Conservation (phyloP, 2,113 vertebrate species). For the Apeltes quadracus region DNA sequence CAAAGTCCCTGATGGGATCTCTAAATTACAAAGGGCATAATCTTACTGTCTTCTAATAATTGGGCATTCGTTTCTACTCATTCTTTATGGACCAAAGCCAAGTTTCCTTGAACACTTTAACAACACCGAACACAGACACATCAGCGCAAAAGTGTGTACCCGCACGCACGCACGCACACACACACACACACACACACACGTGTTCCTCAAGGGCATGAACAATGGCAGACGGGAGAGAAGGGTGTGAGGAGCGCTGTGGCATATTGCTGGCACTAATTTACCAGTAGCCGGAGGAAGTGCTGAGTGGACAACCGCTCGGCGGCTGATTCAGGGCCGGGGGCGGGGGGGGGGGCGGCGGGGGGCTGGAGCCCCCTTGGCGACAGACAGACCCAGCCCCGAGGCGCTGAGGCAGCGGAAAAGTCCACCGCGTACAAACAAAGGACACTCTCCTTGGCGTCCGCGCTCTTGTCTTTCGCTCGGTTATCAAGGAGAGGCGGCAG, state of each 20-base stretch:
- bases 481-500: constrained; percentile 46
- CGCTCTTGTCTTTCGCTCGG: constrained; percentile 23
- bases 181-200: constrained; percentile 1
- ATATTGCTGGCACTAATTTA: constrained; percentile 79
- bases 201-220: constrained; percentile 78
- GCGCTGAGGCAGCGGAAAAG: constrained; percentile 79
- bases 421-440: constrained; percentile 47
- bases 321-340: constrained; percentile 68
- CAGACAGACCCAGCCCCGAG: constrained; percentile 68
- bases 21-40: constrained; percentile 36
- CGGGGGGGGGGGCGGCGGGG: constrained; percentile 22
- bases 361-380: constrained; percentile 59
- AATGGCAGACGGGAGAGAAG: constrained; percentile 61
- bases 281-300: constrained; percentile 71
- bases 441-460: constrained; percentile 1
- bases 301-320: constrained; percentile 76
- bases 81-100: not conserved
- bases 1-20: constrained; percentile 20
- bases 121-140: constrained; percentile 26
- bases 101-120: constrained; percentile 29
- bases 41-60: constrained; percentile 4
- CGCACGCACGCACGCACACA: constrained; percentile 6
- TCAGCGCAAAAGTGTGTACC: not conserved
- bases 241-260: constrained; percentile 55
- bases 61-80: constrained; percentile 5